Conservation (phyloP, 2,797 vertebrate genomes). For the Gambelia wislizenii region DNA sequence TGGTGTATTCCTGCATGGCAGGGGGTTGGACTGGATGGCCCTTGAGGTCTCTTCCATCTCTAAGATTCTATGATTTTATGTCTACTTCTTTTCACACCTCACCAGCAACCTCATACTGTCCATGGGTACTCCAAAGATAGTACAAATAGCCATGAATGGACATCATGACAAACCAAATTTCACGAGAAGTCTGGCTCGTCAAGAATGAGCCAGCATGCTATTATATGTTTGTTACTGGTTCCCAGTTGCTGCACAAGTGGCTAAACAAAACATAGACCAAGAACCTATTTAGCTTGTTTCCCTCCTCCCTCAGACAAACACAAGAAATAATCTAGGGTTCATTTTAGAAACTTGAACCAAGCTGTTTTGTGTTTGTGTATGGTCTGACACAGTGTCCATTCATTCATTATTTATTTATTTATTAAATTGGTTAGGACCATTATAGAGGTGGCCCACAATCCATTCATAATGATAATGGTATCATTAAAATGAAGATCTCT, state of each 20-base stretch:
- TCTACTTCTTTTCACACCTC: too few relatives aligned
- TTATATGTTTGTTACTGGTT: not conserved
- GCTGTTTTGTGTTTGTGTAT: not conserved
- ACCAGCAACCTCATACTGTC: not conserved
- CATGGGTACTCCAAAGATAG: not conserved
- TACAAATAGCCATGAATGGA: too few relatives aligned
- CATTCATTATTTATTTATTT: constrained; percentile 22
- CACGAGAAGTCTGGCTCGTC: not conserved
- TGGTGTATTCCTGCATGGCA: too few relatives aligned
- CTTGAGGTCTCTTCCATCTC: too few relatives aligned
- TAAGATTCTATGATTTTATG: too few relatives aligned
- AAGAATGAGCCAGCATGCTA: not conserved
- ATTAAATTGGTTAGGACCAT: not conserved
- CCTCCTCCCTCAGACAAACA: too few relatives aligned
- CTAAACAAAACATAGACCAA: not conserved
- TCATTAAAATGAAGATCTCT: not conserved
- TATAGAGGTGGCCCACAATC: not conserved
- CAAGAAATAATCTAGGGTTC: not conserved
- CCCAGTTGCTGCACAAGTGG: not conserved
- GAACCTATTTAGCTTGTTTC: too few relatives aligned
- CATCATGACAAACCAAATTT: not conserved
- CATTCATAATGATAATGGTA: not conserved
- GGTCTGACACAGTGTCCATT: not conserved
- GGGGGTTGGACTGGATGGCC: too few relatives aligned
- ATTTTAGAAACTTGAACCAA: not conserved